A percentile compares a stretch with the other conserved stretches of the same genome.
Evolutionary conservation across 2,888 invertebrate genomes (phyloP).

Genomic region (Drosophila borborema): DNA sequence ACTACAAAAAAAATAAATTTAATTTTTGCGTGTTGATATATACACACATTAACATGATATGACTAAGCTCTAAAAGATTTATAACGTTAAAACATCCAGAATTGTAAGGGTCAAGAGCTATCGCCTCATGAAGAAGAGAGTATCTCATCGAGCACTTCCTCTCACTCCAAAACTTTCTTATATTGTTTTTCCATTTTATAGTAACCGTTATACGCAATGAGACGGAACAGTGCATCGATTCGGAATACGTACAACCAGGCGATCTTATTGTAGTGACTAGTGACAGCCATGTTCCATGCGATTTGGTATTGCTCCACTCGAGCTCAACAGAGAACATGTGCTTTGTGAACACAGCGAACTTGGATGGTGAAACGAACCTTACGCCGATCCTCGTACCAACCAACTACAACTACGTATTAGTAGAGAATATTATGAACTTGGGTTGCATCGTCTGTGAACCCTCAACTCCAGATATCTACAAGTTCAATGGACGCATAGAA

Average conservation of each 20-base stretch:
- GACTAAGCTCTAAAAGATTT: not conserved
- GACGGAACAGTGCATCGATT: constrained; percentile 86
- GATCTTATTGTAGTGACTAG: constrained; percentile 90
- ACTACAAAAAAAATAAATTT: too few species aligned
- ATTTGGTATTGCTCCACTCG: constrained; percentile 90
- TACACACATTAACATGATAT: not conserved
- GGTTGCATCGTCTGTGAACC: constrained; percentile 90
- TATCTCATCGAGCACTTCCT: not conserved
- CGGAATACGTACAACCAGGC: constrained; percentile 89
- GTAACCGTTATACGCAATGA: constrained; percentile 87
- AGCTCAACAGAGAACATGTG: constrained; percentile 89
- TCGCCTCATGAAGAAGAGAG: not conserved
- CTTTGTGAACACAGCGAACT: constrained; percentile 93
- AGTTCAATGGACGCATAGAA: constrained; percentile 89
- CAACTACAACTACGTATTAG: constrained; percentile 59
- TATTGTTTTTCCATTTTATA: constrained; percentile 63
- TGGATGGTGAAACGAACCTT: constrained; percentile 88
- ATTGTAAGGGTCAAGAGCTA: too few species aligned
- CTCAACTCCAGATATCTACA: constrained; percentile 91
- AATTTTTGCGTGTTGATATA: not conserved
- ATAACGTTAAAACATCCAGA: too few species aligned
- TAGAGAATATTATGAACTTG: constrained; percentile 46
- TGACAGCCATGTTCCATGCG: constrained; percentile 92
- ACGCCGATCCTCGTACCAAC: constrained; percentile 82
- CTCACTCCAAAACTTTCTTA: not conserved